Conservation (phyloP, 2,888 invertebrate species). For the Drosophila neonasuta region DNA sequence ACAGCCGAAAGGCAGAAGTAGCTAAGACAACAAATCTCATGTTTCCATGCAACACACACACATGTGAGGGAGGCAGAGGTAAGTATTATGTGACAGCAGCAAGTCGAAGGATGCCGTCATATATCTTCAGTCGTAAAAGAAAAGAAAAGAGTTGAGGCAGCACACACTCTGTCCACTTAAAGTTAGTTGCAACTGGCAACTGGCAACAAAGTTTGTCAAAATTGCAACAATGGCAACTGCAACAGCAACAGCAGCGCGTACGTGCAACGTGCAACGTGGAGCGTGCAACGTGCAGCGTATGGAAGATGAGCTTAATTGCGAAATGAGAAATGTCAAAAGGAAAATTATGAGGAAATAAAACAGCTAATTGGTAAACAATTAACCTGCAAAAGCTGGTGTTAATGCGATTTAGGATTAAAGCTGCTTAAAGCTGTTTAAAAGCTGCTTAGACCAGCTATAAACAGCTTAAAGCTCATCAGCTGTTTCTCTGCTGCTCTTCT, state of each 20-base stretch:
- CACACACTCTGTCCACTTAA: constrained; percentile 56
- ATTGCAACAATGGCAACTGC: constrained; percentile 30
- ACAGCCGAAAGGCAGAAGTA: constrained; percentile 12
- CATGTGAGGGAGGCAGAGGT: constrained; percentile 1
- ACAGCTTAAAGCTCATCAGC: not conserved
- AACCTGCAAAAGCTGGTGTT: constrained; percentile 3
- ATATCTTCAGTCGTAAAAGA: constrained; percentile 23
- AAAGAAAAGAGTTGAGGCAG: constrained; percentile 36
- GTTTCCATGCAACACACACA: constrained; percentile 16
- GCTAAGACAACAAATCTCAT: constrained; percentile 29
- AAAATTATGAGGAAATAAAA: constrained; percentile 14
- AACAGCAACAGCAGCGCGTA: not conserved
- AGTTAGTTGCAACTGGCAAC: constrained; percentile 18
- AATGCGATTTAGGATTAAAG: not conserved
- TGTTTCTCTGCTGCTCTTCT: too few species aligned
- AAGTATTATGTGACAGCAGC: constrained; percentile 21
- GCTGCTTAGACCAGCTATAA: constrained; percentile 3
- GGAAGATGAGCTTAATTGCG: constrained; percentile 19
- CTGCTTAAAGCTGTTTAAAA: not conserved
- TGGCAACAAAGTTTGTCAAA: constrained; percentile 45
- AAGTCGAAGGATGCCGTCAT: constrained; percentile 35
- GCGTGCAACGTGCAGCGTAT: constrained; percentile 9
- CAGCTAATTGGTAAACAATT: constrained; percentile 16
- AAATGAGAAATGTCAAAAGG: constrained; percentile 10
- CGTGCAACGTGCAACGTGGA: constrained; percentile 15